Percentiles rank a stretch among this genome's conserved stretches.
phyloP scores from a whole-genome alignment of 2,888 invertebrate genomes.

The Choristoneura rosaceana region DNA sequence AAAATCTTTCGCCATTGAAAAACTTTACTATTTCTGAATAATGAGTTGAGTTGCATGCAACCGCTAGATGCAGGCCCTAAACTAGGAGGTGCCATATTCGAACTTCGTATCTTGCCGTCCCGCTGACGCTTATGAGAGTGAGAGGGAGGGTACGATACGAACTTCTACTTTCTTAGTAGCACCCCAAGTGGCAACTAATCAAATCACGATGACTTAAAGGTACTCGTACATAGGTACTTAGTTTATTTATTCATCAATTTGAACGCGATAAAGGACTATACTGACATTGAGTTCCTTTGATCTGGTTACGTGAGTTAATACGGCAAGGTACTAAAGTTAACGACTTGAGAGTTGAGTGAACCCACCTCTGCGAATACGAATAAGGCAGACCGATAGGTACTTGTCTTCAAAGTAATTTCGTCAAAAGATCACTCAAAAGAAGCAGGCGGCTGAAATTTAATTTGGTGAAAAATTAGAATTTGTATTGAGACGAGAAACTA shows the following conservation, averaged over 20 bases:
- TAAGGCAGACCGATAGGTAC: background rate
- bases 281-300: background rate
- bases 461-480: conserved; percentile 1
- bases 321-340: conserved; percentile 13
- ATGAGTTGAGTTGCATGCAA: background rate
- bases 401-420: background rate
- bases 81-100: no score
- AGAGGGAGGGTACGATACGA: no score
- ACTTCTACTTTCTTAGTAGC: no score
- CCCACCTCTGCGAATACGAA: background rate
- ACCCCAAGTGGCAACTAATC: no score
- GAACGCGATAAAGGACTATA: background rate
- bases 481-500: background rate
- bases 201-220: no score
- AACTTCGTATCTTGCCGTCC: no score
- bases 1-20: no score
- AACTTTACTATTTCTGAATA: no score
- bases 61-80: background rate
- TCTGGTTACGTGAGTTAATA: conserved; percentile 4
- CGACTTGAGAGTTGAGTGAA: background rate
- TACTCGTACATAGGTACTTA: no score
- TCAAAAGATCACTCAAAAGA: background rate
- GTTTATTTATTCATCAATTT: background rate
- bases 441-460: background rate
- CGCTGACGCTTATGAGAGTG: no score